Evolutionary conservation across 2,113 vertebrate species (phyloP).

Genomic region (Salvelinus namaycush): DNA sequence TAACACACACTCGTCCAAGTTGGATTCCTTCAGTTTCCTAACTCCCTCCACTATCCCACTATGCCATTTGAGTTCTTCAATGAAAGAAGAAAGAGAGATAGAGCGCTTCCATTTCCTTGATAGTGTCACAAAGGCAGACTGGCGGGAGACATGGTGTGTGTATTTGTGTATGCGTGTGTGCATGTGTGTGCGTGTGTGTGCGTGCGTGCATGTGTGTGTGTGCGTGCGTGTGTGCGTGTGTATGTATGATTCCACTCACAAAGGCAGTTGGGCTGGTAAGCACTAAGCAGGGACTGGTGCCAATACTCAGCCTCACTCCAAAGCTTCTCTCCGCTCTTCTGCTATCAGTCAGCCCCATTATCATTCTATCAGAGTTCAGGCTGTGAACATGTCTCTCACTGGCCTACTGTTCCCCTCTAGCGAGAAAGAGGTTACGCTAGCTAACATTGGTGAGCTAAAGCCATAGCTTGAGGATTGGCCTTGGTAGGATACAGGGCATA

Average conservation of each 20-base stretch:
- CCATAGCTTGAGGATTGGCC: no score
- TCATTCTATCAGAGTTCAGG: background rate
- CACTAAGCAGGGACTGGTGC: constrained; percentile 20
- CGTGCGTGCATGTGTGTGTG: background rate
- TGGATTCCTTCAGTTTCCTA: constrained; percentile 22
- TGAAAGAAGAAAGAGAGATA: constrained; percentile 1
- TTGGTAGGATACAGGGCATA: no score
- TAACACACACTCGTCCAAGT: constrained; percentile 50
- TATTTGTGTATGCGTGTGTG: background rate
- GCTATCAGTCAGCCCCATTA: background rate
- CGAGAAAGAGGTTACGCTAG: no score
- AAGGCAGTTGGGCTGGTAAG: no score
- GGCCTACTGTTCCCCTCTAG: no score
- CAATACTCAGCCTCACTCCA: constrained; percentile 29
- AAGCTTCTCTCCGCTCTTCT: background rate
- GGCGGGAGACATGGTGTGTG: no score
- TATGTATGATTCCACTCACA: background rate
- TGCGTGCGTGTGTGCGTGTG: background rate
- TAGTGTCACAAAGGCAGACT: constrained; percentile 38
- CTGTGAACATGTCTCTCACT: no score
- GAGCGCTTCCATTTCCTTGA: constrained; percentile 16
- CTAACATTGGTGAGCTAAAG: no score
- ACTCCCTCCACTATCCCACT: background rate
- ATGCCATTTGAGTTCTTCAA: constrained; percentile 28
- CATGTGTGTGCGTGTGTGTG: background rate